These are phyloP conservation scores for Hyperoplus lanceolatus DNA, from an alignment of 2,797 vertebrate genomes.

Conservation along the genomic window DNA sequence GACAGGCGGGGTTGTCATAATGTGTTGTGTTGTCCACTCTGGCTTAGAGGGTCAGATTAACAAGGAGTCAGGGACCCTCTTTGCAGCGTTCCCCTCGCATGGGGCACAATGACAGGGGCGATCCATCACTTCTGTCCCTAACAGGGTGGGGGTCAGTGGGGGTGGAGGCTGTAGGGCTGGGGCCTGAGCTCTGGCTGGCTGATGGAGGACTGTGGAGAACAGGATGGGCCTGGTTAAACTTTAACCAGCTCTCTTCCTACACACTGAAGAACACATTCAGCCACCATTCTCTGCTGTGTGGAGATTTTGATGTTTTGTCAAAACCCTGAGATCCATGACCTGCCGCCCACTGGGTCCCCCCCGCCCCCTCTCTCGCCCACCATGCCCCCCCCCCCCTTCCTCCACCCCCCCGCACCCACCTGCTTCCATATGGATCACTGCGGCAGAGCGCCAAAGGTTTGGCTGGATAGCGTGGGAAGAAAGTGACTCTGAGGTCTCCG, in stretches of 20 bases:
- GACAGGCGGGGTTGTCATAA: slow-evolving; percentile 73
- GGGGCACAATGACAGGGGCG: slow-evolving; percentile 81
- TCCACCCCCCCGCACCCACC: slow-evolving; percentile 74
- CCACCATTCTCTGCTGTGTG: slow-evolving; percentile 73
- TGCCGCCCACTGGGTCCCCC: slow-evolving; percentile 78
- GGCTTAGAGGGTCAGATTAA: slow-evolving; percentile 84
- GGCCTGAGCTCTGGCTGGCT: slow-evolving; percentile 62
- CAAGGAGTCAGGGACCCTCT: slow-evolving; percentile 78
- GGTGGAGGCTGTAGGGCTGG: slow-evolving; percentile 64
- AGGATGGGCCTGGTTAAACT: slow-evolving; percentile 94
- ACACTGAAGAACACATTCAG: slow-evolving; percentile 85
- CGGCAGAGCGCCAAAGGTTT: slow-evolving; percentile 49
- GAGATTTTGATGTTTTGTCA: slow-evolving; percentile 74
- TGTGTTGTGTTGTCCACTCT: slow-evolving; percentile 82
- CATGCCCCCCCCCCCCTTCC: slow-evolving; percentile 77
- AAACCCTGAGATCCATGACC: slow-evolving; percentile 74
- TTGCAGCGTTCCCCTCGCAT: slow-evolving; percentile 74
- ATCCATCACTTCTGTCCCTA: slow-evolving; percentile 87
- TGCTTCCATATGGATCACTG: slow-evolving; percentile 72
- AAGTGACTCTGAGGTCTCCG: slow-evolving; percentile 56
- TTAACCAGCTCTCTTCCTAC: slow-evolving; percentile 92
- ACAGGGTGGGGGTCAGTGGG: slow-evolving; percentile 87
- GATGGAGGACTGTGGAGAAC: slow-evolving; percentile 69
- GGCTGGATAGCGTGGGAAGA: slow-evolving; percentile 77
- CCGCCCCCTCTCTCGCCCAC: slow-evolving; percentile 72